Evolutionary conservation across 2,113 vertebrate genomes (phyloP).

Genomic region (Saguinus imperator): DNA sequence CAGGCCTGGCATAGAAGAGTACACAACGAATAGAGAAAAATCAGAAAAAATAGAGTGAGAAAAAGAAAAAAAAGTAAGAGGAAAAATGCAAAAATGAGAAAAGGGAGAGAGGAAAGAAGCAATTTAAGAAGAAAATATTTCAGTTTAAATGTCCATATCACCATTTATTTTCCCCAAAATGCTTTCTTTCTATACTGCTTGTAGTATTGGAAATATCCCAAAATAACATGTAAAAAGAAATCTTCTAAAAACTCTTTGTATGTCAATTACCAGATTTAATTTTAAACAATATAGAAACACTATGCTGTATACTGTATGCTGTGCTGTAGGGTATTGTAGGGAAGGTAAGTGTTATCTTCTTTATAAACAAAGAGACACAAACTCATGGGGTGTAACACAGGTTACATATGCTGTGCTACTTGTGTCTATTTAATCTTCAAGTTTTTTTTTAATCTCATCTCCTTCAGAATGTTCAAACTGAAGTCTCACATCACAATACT

Average conservation of each 20-base stretch:
- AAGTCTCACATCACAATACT: accelerated
- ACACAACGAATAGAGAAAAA: accelerated
- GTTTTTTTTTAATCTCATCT: neutral
- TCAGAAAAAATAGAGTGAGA: neutral
- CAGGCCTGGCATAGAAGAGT: neutral
- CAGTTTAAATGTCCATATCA: neutral
- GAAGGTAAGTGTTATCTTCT: neutral
- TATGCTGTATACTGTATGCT: neutral
- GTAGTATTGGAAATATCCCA: neutral
- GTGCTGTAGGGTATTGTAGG: neutral
- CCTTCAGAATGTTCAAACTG: accelerated
- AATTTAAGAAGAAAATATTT: neutral
- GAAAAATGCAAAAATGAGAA: neutral
- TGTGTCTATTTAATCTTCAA: neutral
- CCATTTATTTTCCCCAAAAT: neutral
- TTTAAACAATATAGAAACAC: neutral
- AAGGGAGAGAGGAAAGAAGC: neutral
- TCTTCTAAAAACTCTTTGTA: neutral
- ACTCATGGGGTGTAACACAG: accelerated
- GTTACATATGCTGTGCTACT: neutral
- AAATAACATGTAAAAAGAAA: neutral
- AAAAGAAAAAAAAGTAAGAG: neutral
- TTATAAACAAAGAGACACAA: neutral
- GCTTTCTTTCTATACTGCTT: neutral
- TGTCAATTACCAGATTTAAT: neutral